Base-by-base conservation (phyloP, 2,888 invertebrate species). In the Fissipunctia ypsillon region DNA sequence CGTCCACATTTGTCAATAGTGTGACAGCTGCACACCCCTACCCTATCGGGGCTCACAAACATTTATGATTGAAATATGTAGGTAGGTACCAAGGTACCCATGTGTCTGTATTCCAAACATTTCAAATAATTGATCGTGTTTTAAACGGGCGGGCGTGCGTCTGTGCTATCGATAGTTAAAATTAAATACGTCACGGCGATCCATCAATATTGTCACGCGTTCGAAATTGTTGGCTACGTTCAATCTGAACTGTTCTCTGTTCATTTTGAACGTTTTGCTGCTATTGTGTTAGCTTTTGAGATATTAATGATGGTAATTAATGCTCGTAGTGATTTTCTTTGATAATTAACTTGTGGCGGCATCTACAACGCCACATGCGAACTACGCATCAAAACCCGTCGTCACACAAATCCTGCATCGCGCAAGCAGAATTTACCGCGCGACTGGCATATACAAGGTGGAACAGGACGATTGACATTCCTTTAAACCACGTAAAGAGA, bases 121-220 rank as follows among this genome's bases (percentile, higher is more conserved):
- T 74, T 80, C 67, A 73, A 76, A 81, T 89, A 90, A 92, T 92
- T 90, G 89, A 92, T 93, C 88, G 88, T 83, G 77, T 89, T 90
- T 92, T 90, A 90, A 92, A 90, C 85, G 87, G 84, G 81, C 73
- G 76, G 56, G 73, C 77, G 69, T 76, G 78, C 73, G 70, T 82
- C 76, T 67, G 52, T 68, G 82, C 78, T 85, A 83, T 81, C 80
- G 75, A 83, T 87, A 87, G 88, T 88, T 88, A 87, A 89, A 89
- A 89, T 89, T 90, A 90, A 90, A 91, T 89, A 88, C 87, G 85
- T 82, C 78, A 73, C 81, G 83, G 76, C 89, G 80, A 91, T 92
- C 91, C 89, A 91, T 91, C 91, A 92, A 81, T 76, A 73, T 76
- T 87, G 90, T 90, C 91, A 84, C 76, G 79, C 70, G 83, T 79